These are phyloP conservation scores for Enteromius paludinosus DNA, from an alignment of 2,797 vertebrate genomes.

Conservation along the genomic window DNA sequence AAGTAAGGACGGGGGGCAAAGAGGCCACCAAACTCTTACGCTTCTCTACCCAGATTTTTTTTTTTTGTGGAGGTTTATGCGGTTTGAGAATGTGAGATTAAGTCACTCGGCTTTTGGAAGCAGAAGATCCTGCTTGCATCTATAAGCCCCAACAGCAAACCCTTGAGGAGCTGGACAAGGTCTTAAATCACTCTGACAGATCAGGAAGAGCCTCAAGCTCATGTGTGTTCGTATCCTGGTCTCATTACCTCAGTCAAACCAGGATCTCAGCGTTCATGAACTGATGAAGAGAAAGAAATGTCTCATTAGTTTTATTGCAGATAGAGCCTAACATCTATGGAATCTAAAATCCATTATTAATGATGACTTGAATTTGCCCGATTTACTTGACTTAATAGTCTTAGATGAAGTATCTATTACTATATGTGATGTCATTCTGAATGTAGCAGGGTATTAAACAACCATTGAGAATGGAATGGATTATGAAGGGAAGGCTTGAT, in stretches of 20 bases:
- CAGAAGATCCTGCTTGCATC: constrained; percentile 22
- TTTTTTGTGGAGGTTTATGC: background rate
- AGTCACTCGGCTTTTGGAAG: constrained; percentile 4
- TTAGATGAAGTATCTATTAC: background rate
- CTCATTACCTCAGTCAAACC: background rate
- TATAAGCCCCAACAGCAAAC: constrained; percentile 27
- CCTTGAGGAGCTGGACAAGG: constrained; percentile 1
- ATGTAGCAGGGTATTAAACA: background rate
- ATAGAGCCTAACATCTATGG: background rate
- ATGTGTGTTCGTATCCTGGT: constrained; percentile 11
- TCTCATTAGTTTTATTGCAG: background rate
- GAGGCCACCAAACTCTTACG: constrained; percentile 18
- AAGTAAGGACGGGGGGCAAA: constrained; percentile 22
- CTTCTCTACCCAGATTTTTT: background rate
- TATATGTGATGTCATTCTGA: background rate
- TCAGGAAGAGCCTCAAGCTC: constrained; percentile 14
- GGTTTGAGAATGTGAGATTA: constrained; percentile 29
- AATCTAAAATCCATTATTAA: background rate
- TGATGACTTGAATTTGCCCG: background rate
- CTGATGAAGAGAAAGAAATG: background rate
- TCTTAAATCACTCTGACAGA: constrained; percentile 48
- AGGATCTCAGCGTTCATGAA: background rate
- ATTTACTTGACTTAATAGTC: background rate
- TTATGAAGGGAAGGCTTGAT: background rate
- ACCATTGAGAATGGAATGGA: background rate